Percentiles rank a stretch among this genome's conserved stretches.
Conservation (phyloP, 1,140 invertebrate genomes). For the Drosophila bocki region DNA sequence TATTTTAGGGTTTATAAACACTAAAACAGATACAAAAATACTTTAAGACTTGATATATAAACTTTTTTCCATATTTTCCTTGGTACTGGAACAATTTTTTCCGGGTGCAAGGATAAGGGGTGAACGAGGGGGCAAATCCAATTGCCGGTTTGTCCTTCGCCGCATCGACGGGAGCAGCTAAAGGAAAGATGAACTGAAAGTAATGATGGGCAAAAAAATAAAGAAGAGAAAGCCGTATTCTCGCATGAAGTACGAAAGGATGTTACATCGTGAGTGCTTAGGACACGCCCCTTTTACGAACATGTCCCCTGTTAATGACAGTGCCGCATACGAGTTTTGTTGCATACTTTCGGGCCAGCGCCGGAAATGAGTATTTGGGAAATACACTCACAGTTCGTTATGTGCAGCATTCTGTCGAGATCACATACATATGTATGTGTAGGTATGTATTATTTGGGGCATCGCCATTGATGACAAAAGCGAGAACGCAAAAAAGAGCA, state of each 20-base stretch:
- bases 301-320: conserved; percentile 58
- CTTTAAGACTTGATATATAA: no score
- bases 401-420: conserved; percentile 33
- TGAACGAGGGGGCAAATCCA: conserved; percentile 17
- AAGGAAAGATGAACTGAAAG: conserved; percentile 15
- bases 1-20: neutral
- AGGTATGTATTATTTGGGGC: conserved; percentile 2
- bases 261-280: conserved; percentile 48
- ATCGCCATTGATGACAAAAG: conserved; percentile 46
- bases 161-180: conserved; percentile 15
- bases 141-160: conserved; percentile 36
- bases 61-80: neutral
- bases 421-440: neutral
- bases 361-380: conserved; percentile 55
- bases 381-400: conserved; percentile 21
- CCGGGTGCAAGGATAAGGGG: neutral
- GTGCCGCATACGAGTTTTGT: conserved; percentile 38
- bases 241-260: conserved; percentile 39
- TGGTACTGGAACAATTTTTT: conserved; percentile 1
- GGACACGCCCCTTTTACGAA: conserved; percentile 34
- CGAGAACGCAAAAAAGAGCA: conserved; percentile 36
- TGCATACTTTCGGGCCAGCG: conserved; percentile 57
- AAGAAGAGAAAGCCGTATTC: neutral
- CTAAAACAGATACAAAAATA: neutral
- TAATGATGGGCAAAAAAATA: conserved; percentile 28